These are phyloP conservation scores for Apocrypta bakeri DNA, from an alignment of 1,140 invertebrate genomes.

Conservation along the genomic window DNA sequence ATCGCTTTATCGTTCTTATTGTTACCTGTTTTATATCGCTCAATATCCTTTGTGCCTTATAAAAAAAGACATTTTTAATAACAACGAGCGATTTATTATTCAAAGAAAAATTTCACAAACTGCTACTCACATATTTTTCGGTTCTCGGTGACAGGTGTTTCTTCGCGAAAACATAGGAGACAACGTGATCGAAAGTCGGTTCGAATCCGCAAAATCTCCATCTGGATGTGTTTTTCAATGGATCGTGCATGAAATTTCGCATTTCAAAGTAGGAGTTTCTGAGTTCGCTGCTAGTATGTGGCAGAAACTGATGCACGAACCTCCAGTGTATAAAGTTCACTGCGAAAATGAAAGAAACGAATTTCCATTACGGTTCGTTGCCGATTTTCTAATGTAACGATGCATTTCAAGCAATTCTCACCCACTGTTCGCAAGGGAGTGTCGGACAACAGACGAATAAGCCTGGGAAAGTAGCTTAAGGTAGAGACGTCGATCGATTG, in stretches of 20 bases:
- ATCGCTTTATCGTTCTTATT: neutral
- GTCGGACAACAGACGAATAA: neutral
- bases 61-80: neutral
- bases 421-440: neutral
- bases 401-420: neutral
- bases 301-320: constrained; percentile 31
- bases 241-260: constrained; percentile 13
- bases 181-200: constrained; percentile 6
- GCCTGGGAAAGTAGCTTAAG: constrained; percentile 10
- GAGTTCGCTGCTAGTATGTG: neutral
- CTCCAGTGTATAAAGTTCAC: constrained; percentile 38
- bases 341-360: neutral
- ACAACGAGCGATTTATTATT: no score
- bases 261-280: constrained; percentile 1
- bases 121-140: constrained; percentile 24
- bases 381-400: neutral
- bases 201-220: constrained; percentile 40
- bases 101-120: neutral
- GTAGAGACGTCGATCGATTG: constrained; percentile 1
- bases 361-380: no score
- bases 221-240: constrained; percentile 5
- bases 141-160: neutral
- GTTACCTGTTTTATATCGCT: constrained; percentile 23
- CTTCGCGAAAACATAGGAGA: constrained; percentile 21
- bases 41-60: constrained; percentile 1